phyloP scores from a whole-genome alignment of 2,888 invertebrate species.

The Phortica magna region DNA sequence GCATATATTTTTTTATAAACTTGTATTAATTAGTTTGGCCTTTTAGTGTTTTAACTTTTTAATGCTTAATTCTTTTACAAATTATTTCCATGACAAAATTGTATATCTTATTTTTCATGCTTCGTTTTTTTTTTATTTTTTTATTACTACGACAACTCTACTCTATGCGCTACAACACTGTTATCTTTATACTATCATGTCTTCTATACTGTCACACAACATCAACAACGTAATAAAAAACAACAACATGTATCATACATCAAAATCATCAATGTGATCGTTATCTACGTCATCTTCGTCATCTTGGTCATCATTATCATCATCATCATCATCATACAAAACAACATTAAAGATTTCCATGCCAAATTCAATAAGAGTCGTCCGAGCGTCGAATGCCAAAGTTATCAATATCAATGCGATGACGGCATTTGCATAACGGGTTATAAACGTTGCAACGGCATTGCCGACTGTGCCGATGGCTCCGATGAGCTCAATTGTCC shows the following conservation, averaged over 20 bases:
- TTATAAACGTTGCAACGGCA: conserved; percentile 81
- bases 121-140: too few species aligned
- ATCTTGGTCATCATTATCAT: conserved; percentile 42
- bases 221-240: too few species aligned
- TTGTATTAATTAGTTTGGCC: too few species aligned
- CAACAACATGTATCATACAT: neutral
- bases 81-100: too few species aligned
- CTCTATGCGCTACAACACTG: too few species aligned
- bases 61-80: too few species aligned
- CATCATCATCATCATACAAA: conserved; percentile 35
- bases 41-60: too few species aligned
- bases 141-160: too few species aligned
- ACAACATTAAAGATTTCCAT: conserved; percentile 64
- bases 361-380: conserved; percentile 74
- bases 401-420: conserved; percentile 82
- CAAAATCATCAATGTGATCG: neutral
- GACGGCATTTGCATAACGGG: conserved; percentile 83
- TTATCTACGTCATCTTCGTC: conserved; percentile 11
- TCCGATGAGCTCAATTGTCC: conserved; percentile 83
- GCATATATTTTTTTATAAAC: too few species aligned
- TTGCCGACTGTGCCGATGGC: conserved; percentile 80
- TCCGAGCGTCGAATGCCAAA: conserved; percentile 69
- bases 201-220: too few species aligned
- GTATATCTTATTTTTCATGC: too few species aligned
- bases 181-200: too few species aligned